Conservation (phyloP, 2,888 invertebrate genomes). For the Loripinus fragilis region DNA sequence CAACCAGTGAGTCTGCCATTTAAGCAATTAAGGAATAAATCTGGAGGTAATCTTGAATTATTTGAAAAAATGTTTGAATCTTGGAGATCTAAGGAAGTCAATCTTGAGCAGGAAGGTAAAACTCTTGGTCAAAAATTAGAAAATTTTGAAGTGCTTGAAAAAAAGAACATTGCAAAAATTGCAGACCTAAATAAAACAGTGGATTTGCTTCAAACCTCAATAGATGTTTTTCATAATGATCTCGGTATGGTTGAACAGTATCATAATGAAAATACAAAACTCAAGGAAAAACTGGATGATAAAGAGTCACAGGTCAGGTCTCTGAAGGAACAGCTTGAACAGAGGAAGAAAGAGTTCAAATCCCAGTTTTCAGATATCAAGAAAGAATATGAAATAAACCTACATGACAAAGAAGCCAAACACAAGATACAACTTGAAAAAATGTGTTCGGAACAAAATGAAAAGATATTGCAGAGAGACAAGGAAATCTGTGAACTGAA, state of each 20-base stretch:
- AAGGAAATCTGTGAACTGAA: slow-evolving; percentile 51
- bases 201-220: slow-evolving; percentile 34
- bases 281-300: slow-evolving; percentile 45
- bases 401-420: slow-evolving; percentile 9
- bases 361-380: not conserved
- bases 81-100: slow-evolving; percentile 24
- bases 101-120: slow-evolving; percentile 10
- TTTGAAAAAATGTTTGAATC: slow-evolving; percentile 39
- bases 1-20: not conserved
- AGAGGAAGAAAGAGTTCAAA: slow-evolving; percentile 5
- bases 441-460: slow-evolving; percentile 27
- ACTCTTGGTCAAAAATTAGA: not conserved
- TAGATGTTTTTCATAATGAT: slow-evolving; percentile 46
- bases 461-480: slow-evolving; percentile 17
- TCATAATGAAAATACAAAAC: slow-evolving; percentile 46
- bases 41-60: slow-evolving; percentile 27
- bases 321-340: slow-evolving; percentile 12
- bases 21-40: not conserved
- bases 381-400: slow-evolving; percentile 29
- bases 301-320: slow-evolving; percentile 33
- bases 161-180: slow-evolving; percentile 16
- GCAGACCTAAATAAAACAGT: slow-evolving; percentile 23
- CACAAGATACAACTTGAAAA: slow-evolving; percentile 26
- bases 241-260: slow-evolving; percentile 40
- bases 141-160: not conserved